A percentile compares a stretch with the other conserved stretches of the same genome.
phyloP scores from a whole-genome alignment of 2,888 invertebrate species.

The Holacanthella duospinosa region DNA sequence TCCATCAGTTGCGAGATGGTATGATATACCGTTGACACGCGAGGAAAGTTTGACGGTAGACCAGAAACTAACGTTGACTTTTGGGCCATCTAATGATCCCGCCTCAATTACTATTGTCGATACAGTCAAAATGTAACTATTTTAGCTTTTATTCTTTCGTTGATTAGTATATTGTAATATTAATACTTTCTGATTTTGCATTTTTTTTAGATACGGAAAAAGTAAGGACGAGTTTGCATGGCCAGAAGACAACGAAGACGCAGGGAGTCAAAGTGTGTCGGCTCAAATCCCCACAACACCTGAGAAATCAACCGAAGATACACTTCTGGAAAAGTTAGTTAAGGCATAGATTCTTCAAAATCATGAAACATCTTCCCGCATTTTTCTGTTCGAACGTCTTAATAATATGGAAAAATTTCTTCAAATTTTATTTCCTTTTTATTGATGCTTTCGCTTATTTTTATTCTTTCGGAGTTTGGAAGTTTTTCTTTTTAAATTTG shows the following conservation, averaged over 20 bases:
- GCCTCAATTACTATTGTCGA: constrained; percentile 86
- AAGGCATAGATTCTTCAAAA: background rate
- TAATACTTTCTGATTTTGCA: no score
- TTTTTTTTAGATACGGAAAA: constrained; percentile 69
- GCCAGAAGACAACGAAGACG: constrained; percentile 79
- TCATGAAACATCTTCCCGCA: background rate
- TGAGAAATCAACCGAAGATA: constrained; percentile 25
- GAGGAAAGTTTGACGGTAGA: constrained; percentile 88
- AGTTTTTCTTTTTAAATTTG: background rate
- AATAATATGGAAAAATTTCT: no score
- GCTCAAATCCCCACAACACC: constrained; percentile 35
- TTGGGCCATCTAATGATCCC: constrained; percentile 75
- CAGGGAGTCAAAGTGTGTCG: constrained; percentile 36
- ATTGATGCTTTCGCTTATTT: no score
- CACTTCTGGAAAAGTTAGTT: constrained; percentile 26
- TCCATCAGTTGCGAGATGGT: constrained; percentile 76
- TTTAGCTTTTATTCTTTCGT: constrained; percentile 2
- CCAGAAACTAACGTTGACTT: constrained; percentile 71
- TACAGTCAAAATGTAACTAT: constrained; percentile 65
- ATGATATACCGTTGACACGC: constrained; percentile 83
- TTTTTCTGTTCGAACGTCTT: no score
- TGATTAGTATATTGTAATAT: background rate
- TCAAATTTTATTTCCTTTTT: no score
- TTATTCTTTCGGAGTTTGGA: no score
- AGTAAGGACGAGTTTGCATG: constrained; percentile 92